phyloP scores from a whole-genome alignment of 2,797 vertebrate species.

The Phaenicophaeus curvirostris region DNA sequence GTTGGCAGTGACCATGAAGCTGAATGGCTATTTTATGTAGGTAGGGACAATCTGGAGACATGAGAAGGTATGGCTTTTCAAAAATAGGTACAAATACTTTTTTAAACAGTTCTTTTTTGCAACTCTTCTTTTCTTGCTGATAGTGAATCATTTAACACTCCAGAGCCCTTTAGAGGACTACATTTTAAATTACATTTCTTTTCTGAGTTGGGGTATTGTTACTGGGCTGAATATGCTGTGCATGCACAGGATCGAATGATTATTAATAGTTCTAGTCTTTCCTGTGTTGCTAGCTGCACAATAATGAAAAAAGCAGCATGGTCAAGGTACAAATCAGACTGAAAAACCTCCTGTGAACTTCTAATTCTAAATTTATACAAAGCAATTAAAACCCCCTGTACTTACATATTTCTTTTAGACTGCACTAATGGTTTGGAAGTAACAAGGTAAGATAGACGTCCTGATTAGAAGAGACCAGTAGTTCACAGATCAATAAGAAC shows the following conservation, averaged over 20 bases:
- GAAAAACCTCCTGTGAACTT: conserved; percentile 40
- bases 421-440: conserved; percentile 35
- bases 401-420: conserved; percentile 30
- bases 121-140: neutral
- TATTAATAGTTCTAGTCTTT: conserved; percentile 59
- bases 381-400: conserved; percentile 18
- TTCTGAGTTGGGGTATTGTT: neutral
- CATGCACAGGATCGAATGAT: conserved; percentile 36
- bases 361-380: conserved; percentile 23
- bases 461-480: conserved; percentile 35
- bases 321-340: conserved; percentile 60
- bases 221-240: conserved; percentile 31
- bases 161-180: neutral
- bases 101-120: neutral
- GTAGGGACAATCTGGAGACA: neutral
- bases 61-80: neutral
- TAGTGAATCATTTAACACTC: neutral
- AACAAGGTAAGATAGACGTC: neutral
- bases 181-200: conserved; percentile 15
- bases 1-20: neutral
- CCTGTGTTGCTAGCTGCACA: conserved; percentile 10
- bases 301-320: conserved; percentile 29
- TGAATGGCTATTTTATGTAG: neutral
- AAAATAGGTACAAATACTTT: neutral
- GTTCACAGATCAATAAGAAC: conserved; percentile 44